Evolutionary conservation across 2,888 invertebrate species (phyloP).

Genomic region (Pecten maximus): DNA sequence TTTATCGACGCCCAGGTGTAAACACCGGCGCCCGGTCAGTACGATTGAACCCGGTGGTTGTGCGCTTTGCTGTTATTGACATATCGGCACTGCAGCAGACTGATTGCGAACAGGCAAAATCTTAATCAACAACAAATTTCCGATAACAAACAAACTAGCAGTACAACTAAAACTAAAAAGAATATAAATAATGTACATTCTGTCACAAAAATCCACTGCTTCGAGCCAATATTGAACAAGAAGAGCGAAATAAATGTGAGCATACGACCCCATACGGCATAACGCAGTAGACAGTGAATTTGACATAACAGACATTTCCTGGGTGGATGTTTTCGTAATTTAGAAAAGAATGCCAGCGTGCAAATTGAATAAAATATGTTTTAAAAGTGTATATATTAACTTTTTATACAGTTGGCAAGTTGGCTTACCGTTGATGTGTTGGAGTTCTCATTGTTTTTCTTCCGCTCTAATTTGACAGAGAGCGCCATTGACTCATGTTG

Average conservation of each 20-base stretch:
- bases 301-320: background rate
- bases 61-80: too few relatives aligned
- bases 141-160: too few relatives aligned
- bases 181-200: background rate
- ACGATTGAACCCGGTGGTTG: too few relatives aligned
- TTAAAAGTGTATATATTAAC: slow-evolving; percentile 27
- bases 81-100: slow-evolving; percentile 21
- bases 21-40: too few relatives aligned
- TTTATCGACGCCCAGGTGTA: too few relatives aligned
- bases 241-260: slow-evolving; percentile 40
- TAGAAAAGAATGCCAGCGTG: slow-evolving; percentile 36
- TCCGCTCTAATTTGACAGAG: slow-evolving; percentile 51
- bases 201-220: background rate
- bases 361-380: slow-evolving; percentile 40
- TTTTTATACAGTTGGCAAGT: slow-evolving; percentile 37
- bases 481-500: slow-evolving; percentile 71
- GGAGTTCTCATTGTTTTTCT: slow-evolving; percentile 36
- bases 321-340: background rate
- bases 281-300: background rate
- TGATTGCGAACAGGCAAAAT: background rate
- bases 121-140: too few relatives aligned
- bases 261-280: slow-evolving; percentile 42
- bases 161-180: background rate
- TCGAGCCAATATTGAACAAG: background rate
- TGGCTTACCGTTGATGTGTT: background rate